phyloP scores from a whole-genome alignment of 1,140 invertebrate genomes.

The Cherax destructor region DNA sequence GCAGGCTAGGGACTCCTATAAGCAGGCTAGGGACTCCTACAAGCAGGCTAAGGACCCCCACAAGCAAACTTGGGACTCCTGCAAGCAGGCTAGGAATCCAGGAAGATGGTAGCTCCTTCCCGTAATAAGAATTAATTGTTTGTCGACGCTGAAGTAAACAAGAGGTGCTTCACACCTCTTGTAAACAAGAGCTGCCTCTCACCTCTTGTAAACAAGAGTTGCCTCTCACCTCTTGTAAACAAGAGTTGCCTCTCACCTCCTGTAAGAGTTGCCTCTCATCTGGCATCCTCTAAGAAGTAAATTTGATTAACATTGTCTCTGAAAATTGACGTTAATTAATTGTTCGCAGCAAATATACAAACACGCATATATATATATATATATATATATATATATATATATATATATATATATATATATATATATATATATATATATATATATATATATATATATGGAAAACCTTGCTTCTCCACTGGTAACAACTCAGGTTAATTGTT shows the following conservation, averaged over 20 bases:
- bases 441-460: background rate
- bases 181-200: too few species aligned
- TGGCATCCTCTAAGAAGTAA: background rate
- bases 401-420: conserved; percentile 2
- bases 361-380: background rate
- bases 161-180: background rate
- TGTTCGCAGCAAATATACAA: background rate
- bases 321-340: background rate
- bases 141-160: background rate
- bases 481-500: conserved; percentile 34
- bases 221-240: too few species aligned
- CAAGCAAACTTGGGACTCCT: background rate
- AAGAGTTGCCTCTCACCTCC: background rate
- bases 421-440: background rate
- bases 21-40: too few species aligned
- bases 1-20: too few species aligned
- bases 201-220: too few species aligned
- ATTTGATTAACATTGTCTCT: background rate
- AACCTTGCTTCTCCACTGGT: background rate
- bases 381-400: conserved; percentile 3
- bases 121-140: conserved; percentile 29
- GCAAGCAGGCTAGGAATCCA: background rate
- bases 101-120: background rate
- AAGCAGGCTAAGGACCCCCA: too few species aligned
- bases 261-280: too few species aligned